Percentiles rank a stretch among this genome's conserved stretches.
phyloP scores from a whole-genome alignment of 2,797 vertebrate genomes.

The Orestias chungarensis region DNA sequence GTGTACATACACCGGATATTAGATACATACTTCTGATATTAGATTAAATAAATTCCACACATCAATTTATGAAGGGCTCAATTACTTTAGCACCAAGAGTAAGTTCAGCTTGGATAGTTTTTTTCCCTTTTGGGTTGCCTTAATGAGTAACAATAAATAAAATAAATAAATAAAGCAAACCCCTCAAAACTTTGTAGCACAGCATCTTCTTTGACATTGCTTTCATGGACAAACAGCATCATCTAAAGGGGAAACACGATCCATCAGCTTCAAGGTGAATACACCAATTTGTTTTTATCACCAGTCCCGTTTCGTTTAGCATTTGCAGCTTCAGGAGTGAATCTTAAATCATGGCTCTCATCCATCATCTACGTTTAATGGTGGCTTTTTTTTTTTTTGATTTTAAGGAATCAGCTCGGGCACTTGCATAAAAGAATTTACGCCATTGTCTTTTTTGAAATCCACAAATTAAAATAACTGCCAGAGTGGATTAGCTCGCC shows the following conservation, averaged over 20 bases:
- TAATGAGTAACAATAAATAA: too few relatives aligned
- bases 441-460: conserved; percentile 28
- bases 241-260: conserved; percentile 6
- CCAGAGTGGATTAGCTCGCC: conserved; percentile 13
- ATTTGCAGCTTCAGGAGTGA: conserved; percentile 4
- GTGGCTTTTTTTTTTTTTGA: background rate
- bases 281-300: conserved; percentile 2
- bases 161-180: too few relatives aligned
- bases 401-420: conserved; percentile 34
- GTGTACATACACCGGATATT: too few relatives aligned
- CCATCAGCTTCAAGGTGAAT: conserved; percentile 1
- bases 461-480: conserved; percentile 44
- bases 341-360: background rate
- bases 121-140: too few relatives aligned
- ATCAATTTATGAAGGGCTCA: too few relatives aligned
- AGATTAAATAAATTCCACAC: too few relatives aligned
- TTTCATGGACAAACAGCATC: conserved; percentile 17
- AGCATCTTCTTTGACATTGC: background rate
- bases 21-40: too few relatives aligned
- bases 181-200: background rate
- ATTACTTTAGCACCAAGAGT: too few relatives aligned
- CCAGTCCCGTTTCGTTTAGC: background rate
- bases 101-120: too few relatives aligned
- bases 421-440: conserved; percentile 20
- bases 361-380: background rate